These are phyloP conservation scores for Rotaria socialis DNA, from an alignment of 2,888 invertebrate genomes.

Conservation along the genomic window DNA sequence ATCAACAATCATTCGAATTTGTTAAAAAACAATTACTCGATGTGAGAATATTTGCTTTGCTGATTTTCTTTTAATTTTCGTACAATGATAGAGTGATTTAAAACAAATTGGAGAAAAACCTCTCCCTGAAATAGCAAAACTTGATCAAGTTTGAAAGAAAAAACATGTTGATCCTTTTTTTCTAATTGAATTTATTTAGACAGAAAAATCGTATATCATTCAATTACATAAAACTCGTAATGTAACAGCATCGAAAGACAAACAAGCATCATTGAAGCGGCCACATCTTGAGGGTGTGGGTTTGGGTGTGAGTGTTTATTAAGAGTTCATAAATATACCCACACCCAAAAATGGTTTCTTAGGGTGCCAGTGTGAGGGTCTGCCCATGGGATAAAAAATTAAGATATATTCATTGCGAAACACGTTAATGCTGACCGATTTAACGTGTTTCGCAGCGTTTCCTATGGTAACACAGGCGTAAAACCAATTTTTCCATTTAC, in stretches of 20 bases:
- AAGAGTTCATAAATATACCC: too few species aligned
- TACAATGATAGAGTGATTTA: neutral
- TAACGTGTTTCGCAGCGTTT: too few species aligned
- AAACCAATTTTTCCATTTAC: too few species aligned
- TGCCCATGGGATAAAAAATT: too few species aligned
- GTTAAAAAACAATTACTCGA: conserved; percentile 13
- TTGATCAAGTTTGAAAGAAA: neutral
- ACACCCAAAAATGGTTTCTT: too few species aligned
- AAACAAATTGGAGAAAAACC: neutral
- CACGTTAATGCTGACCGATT: too few species aligned
- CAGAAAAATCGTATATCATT: neutral
- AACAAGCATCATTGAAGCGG: neutral
- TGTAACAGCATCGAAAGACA: conserved; percentile 13
- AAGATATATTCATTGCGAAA: too few species aligned
- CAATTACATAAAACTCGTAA: conserved; percentile 30
- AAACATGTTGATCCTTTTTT: neutral
- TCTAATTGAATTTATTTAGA: neutral
- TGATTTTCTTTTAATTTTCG: neutral
- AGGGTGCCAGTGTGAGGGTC: too few species aligned
- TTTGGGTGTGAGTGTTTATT: too few species aligned
- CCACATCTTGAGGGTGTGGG: too few species aligned
- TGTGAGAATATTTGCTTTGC: neutral
- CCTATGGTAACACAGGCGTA: too few species aligned
- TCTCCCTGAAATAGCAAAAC: neutral
- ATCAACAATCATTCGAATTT: neutral